These are phyloP conservation scores for Phragmatobia fuliginosa DNA, from an alignment of 2,888 invertebrate genomes.

Conservation along the genomic window DNA sequence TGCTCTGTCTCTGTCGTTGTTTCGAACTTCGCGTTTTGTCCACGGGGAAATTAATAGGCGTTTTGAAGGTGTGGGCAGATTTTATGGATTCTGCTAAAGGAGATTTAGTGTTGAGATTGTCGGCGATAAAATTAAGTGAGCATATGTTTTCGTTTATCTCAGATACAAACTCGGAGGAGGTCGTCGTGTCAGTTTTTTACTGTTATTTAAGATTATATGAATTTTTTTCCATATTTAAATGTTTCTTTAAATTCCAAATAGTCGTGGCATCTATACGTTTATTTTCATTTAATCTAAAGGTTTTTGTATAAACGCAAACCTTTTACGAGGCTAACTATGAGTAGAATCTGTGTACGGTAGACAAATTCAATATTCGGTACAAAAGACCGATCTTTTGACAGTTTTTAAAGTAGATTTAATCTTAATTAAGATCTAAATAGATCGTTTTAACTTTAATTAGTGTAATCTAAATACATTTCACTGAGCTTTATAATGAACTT, in stretches of 20 bases:
- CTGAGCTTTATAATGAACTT: background rate
- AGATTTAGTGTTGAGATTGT: conserved; percentile 48
- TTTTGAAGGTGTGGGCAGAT: conserved; percentile 53
- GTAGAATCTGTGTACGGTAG: too few relatives aligned
- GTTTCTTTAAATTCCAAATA: background rate
- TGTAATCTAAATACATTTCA: background rate
- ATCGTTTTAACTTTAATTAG: background rate
- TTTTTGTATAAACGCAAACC: background rate
- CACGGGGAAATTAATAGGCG: conserved; percentile 52
- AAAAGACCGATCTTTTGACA: too few relatives aligned
- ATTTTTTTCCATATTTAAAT: background rate
- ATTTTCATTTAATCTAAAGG: background rate
- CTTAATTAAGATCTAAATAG: too few relatives aligned
- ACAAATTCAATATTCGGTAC: too few relatives aligned
- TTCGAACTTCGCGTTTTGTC: conserved; percentile 54
- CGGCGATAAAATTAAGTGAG: conserved; percentile 52
- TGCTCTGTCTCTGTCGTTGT: conserved; percentile 62
- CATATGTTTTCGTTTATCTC: conserved; percentile 50
- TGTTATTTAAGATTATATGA: conserved; percentile 13
- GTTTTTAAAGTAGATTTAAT: too few relatives aligned
- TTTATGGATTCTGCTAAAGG: conserved; percentile 54
- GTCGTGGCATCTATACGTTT: background rate
- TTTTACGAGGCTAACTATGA: too few relatives aligned
- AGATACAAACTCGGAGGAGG: conserved; percentile 33
- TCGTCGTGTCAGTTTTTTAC: conserved; percentile 17